phyloP scores from a whole-genome alignment of 1,140 invertebrate genomes.

The Drosophila mayri region DNA sequence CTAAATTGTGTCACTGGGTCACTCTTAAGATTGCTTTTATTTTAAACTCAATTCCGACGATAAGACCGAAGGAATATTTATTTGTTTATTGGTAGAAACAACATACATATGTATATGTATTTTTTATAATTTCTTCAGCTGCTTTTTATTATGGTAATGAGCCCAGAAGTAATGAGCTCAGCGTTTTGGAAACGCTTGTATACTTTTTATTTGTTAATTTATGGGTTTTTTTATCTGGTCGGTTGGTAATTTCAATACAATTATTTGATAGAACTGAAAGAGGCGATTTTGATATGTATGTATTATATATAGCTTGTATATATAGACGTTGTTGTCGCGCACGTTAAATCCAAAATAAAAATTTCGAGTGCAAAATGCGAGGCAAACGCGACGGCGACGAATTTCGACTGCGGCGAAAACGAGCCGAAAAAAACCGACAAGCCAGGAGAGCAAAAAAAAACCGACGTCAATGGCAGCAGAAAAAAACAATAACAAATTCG shows the following conservation, averaged over 20 bases:
- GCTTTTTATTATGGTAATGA: slow-evolving; percentile 77
- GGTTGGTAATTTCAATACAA: slow-evolving; percentile 37
- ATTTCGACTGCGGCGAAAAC: slow-evolving; percentile 80
- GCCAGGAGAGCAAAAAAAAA: slow-evolving; percentile 27
- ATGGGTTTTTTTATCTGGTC: slow-evolving; percentile 21
- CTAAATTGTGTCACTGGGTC: slow-evolving; percentile 73
- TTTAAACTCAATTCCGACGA: slow-evolving; percentile 13
- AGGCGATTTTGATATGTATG: slow-evolving; percentile 38
- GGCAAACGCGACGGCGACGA: slow-evolving; percentile 72
- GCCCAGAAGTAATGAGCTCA: slow-evolving; percentile 76
- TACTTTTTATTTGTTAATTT: slow-evolving; percentile 42
- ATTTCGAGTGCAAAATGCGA: slow-evolving; percentile 70
- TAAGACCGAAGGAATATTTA: slow-evolving; percentile 10
- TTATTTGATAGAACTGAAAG: slow-evolving; percentile 37
- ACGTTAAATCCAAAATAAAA: slow-evolving; percentile 56
- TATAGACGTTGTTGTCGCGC: slow-evolving; percentile 24
- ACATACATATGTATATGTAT: background rate
- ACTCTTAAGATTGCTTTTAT: slow-evolving; percentile 8
- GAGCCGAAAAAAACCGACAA: slow-evolving; percentile 67
- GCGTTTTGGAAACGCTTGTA: slow-evolving; percentile 67
- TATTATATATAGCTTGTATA: slow-evolving; percentile 47
- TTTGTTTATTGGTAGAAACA: slow-evolving; percentile 21
- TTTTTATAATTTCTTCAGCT: slow-evolving; percentile 21
- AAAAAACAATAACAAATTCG: slow-evolving; percentile 49
- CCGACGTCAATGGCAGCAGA: slow-evolving; percentile 56